phyloP scores from a whole-genome alignment of 2,113 vertebrate genomes.

The Amblyopsis rosae region DNA sequence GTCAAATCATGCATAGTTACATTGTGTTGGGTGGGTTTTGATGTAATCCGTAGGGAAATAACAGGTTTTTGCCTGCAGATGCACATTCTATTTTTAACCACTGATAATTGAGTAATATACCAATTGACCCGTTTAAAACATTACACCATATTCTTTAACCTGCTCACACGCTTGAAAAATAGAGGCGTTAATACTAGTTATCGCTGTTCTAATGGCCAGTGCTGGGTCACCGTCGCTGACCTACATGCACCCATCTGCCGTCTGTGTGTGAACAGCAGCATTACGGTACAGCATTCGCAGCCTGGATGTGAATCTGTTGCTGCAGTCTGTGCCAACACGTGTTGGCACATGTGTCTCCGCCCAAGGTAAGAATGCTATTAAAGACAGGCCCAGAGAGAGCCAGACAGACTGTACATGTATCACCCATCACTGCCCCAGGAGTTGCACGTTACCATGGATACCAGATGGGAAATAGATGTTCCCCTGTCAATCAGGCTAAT shows the following conservation, averaged over 20 bases:
- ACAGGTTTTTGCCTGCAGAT: constrained; percentile 8
- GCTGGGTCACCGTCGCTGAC: constrained; percentile 22
- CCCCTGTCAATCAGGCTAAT: constrained; percentile 41
- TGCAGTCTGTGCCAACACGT: constrained; percentile 11
- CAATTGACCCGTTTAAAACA: neutral
- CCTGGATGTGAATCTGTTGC: neutral
- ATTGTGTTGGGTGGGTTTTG: constrained; percentile 33
- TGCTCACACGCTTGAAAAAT: neutral
- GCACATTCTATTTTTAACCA: constrained; percentile 1
- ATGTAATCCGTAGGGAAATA: constrained; percentile 2
- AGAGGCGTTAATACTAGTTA: neutral
- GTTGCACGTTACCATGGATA: constrained; percentile 57
- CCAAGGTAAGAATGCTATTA: constrained; percentile 49
- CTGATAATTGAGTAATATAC: constrained; percentile 4
- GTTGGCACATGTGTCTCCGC: constrained; percentile 18
- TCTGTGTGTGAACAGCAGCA: neutral
- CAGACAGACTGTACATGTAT: constrained; percentile 44
- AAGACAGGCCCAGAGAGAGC: constrained; percentile 25
- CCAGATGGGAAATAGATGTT: constrained; percentile 44
- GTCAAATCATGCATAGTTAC: too few species aligned
- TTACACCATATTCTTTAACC: neutral
- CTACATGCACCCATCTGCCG: constrained; percentile 23
- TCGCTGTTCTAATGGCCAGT: constrained; percentile 2
- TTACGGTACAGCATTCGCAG: too few species aligned
- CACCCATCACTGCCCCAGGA: constrained; percentile 36